These are phyloP conservation scores for Netelia melanura DNA, from an alignment of 2,888 invertebrate species.

Conservation along the genomic window DNA sequence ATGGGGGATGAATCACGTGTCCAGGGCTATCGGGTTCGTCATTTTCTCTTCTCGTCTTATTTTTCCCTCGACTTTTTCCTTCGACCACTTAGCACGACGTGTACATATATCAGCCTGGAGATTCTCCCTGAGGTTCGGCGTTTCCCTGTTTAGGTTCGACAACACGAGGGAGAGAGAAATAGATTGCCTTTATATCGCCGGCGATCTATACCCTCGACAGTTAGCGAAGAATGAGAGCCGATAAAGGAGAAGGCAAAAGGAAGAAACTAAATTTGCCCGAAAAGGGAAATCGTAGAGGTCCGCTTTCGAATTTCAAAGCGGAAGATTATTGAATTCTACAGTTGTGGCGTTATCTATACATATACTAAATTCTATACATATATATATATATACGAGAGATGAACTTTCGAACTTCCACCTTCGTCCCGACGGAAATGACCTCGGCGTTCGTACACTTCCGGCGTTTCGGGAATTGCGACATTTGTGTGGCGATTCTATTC, in stretches of 20 bases:
- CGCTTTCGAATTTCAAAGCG: conserved; percentile 36
- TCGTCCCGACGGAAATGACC: conserved; percentile 61
- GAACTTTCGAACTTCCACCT: conserved; percentile 61
- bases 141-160: conserved; percentile 31
- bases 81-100: conserved; percentile 11
- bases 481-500: conserved; percentile 14
- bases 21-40: conserved; percentile 34
- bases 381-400: conserved; percentile 11
- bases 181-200: background rate
- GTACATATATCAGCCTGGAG: background rate
- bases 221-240: background rate
- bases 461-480: conserved; percentile 52
- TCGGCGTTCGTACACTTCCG: conserved; percentile 55
- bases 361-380: background rate
- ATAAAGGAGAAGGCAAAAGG: conserved; percentile 11
- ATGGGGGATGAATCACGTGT: conserved; percentile 48
- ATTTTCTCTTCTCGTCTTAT: conserved; percentile 17
- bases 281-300: conserved; percentile 17
- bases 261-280: conserved; percentile 20
- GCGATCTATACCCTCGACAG: background rate
- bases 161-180: conserved; percentile 5
- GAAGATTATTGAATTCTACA: conserved; percentile 33
- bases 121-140: conserved; percentile 12
- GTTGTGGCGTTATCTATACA: background rate
- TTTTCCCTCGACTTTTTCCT: conserved; percentile 11